phyloP scores from a whole-genome alignment of 2,113 vertebrate species.

The Chionis minor region DNA sequence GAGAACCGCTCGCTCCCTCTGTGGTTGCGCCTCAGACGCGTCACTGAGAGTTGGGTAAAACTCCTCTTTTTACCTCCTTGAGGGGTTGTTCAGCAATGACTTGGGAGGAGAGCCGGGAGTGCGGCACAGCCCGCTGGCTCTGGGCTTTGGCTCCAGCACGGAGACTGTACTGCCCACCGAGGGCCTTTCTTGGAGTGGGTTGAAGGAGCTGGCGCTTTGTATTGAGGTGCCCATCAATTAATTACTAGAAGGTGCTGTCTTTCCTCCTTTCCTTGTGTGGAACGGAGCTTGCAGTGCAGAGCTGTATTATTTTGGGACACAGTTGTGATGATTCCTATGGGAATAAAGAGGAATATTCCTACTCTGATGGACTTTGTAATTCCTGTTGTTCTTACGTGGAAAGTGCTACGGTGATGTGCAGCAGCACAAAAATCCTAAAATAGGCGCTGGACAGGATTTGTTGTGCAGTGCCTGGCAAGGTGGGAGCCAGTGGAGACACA shows the following conservation, averaged over 20 bases:
- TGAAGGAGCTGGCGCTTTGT: neutral
- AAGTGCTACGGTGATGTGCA: neutral
- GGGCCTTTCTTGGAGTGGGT: rapidly evolving
- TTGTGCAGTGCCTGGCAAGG: too few species aligned
- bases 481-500: too few species aligned
- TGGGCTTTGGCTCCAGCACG: neutral
- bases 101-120: neutral
- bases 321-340: neutral
- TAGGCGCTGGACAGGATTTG: neutral
- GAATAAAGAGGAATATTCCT: neutral
- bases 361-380: neutral
- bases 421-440: neutral
- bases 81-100: neutral
- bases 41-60: neutral
- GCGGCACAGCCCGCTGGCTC: neutral
- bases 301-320: neutral
- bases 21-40: neutral
- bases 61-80: neutral
- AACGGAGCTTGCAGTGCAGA: neutral
- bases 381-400: neutral
- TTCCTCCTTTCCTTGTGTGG: neutral
- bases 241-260: neutral
- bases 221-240: neutral
- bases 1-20: neutral
- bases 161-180: rapidly evolving